Evolutionary conservation across 1,140 invertebrate species (phyloP).

Genomic region (Anoplolepis gracilipes): DNA sequence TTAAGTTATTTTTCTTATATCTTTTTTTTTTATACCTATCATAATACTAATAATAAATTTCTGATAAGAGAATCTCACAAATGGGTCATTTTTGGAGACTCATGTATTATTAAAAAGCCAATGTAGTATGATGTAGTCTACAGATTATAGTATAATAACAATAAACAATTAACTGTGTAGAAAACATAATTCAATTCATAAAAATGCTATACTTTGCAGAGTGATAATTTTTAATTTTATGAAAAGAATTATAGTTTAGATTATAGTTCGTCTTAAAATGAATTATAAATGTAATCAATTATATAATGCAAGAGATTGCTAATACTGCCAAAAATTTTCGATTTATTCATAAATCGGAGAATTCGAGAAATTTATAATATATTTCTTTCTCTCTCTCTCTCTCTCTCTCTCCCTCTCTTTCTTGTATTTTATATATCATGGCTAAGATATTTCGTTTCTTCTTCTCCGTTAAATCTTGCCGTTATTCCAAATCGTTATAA

Average conservation of each 20-base stretch:
- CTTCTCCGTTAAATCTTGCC: neutral
- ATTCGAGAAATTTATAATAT: neutral
- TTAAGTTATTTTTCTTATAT: neutral
- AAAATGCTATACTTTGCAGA: neutral
- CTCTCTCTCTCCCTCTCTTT: no score
- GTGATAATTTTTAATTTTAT: slow-evolving; percentile 1
- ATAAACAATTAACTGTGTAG: neutral
- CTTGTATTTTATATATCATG: neutral
- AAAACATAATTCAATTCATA: neutral
- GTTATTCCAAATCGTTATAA: neutral
- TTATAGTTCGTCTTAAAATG: no score
- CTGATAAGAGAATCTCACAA: neutral
- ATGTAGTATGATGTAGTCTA: neutral
- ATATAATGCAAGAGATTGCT: neutral
- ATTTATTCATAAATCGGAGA: neutral
- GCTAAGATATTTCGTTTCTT: neutral
- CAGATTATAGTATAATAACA: neutral
- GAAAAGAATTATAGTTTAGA: neutral
- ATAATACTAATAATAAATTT: neutral
- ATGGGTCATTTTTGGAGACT: neutral
- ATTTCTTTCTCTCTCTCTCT: neutral
- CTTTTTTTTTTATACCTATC: neutral
- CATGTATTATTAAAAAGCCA: slow-evolving; percentile 12
- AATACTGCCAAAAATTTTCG: neutral
- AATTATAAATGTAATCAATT: neutral